Evolutionary conservation across 2,888 invertebrate species (phyloP).

Genomic region (Pristionchus exspectatus): DNA sequence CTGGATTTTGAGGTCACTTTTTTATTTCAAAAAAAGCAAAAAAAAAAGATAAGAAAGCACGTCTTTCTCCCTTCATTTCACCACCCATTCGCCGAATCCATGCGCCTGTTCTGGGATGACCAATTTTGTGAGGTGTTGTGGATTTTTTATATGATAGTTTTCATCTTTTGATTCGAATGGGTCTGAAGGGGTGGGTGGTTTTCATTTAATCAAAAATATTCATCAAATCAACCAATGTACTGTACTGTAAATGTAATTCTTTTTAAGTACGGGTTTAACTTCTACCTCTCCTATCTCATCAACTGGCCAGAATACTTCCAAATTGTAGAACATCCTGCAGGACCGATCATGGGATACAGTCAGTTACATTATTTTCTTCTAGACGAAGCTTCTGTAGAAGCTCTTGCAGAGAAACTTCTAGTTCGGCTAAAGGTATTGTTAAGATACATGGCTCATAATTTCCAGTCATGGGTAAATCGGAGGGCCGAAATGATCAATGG

Average conservation of each 20-base stretch:
- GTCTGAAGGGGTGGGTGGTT: not conserved
- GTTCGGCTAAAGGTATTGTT: not conserved
- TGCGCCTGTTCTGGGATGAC: too few relatives aligned
- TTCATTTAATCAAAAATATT: not conserved
- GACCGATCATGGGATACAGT: constrained; percentile 99
- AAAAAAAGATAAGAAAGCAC: too few relatives aligned
- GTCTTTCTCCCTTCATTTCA: too few relatives aligned
- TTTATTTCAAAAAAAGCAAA: too few relatives aligned
- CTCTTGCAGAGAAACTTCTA: too few relatives aligned
- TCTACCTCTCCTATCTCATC: constrained; percentile 96
- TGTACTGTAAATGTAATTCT: not conserved
- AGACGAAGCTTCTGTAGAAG: too few relatives aligned
- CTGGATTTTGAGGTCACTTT: too few relatives aligned
- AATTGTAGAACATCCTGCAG: constrained; percentile 95
- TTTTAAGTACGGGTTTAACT: constrained; percentile 82
- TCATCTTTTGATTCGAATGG: not conserved
- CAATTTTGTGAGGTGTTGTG: not conserved
- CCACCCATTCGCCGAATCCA: too few relatives aligned
- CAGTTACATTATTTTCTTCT: constrained; percentile 80
- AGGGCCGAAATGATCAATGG: constrained; percentile 96
- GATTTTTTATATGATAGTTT: not conserved
- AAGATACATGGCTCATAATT: not conserved
- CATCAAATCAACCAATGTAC: too few relatives aligned
- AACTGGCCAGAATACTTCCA: constrained; percentile 99
- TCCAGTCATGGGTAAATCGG: constrained; percentile 98